A percentile compares a stretch with the other conserved stretches of the same genome.
phyloP scores from a whole-genome alignment of 1,140 invertebrate species.

The Eriocheir sinensis region DNA sequence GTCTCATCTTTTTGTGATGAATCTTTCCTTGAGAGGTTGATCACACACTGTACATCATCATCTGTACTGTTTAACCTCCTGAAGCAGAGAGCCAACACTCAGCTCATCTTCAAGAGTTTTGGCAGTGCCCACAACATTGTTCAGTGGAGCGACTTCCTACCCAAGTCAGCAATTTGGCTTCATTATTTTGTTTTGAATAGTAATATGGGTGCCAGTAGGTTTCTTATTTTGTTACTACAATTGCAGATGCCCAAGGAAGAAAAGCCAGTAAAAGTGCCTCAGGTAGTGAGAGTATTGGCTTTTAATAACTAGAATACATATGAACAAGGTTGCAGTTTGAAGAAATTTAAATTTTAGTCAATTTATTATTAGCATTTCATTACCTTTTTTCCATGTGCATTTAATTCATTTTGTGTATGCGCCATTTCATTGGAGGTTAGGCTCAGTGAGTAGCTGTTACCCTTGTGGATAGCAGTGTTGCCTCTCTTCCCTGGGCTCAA shows the following conservation, averaged over 20 bases:
- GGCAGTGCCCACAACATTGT: background rate
- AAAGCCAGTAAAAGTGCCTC: slow-evolving; percentile 22
- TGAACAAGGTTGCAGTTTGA: background rate
- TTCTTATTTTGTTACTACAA: background rate
- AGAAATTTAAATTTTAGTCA: background rate
- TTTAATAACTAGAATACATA: background rate
- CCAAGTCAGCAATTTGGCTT: background rate
- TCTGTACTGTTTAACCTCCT: too few species aligned
- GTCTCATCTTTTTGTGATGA: background rate
- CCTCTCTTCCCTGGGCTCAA: background rate
- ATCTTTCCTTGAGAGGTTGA: background rate
- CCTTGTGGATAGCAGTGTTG: background rate
- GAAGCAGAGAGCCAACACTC: background rate
- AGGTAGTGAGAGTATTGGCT: background rate
- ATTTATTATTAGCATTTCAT: background rate
- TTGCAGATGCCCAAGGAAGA: background rate
- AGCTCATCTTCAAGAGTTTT: background rate
- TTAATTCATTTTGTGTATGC: background rate
- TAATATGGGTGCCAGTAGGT: background rate
- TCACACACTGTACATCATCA: background rate
- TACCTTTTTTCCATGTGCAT: background rate
- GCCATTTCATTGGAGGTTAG: background rate
- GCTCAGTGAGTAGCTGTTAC: background rate
- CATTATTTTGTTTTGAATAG: background rate
- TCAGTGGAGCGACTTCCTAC: too few species aligned